Evolutionary conservation across 30 jellyfish, hydroid and myxozoan genomes (phyloP), one percentile per base, ranked within the genome.

Genomic region (Hydractinia symbiolongicarpus): DNA sequence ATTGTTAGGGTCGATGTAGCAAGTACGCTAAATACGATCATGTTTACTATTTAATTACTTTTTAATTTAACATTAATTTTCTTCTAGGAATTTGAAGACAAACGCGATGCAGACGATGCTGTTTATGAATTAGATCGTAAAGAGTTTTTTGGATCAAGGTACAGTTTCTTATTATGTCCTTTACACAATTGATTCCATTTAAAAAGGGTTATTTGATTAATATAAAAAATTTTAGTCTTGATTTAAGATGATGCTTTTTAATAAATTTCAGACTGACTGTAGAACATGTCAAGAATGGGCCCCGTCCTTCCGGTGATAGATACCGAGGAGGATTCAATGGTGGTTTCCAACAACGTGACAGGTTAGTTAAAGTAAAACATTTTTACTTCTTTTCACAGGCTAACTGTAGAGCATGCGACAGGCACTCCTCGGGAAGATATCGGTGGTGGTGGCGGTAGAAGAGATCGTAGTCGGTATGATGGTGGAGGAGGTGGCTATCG

Each of bases 61-160:
- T 13, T 60, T 60, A 16, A 14, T 16, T 8, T 30, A 50, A 7
- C 30, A 11, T 13, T 11, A 0, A 0, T n/a, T 53, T 14, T 53
- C 56, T 20, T 82, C 50, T 64, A 93, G 98, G 98, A 93, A 60
- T 93, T 93, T 87, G 98, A 93, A 82, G 98, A 93, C 40, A 86
- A 93, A 79, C 81, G 98, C 55, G 98, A 93, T 87, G 98, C 98
- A 13, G 95, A 86, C 84, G 98, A 93, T 93, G 98, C 98, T 4
- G 98, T 93, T 61, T 93, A 83, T 66, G 98, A 93, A 67, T 72
- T 93, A 73, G 84, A 93, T 78, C 95, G 93, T 86, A 93, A 93
- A 66, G 98, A 93, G 16, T 50, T 93, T 74, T 91, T 93, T 66
- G 98, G 98, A 8, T 82, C 98, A 10, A 88, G 96, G 93, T 84